A percentile compares a stretch with the other conserved stretches of the same genome.
phyloP scores from a whole-genome alignment of 2,113 vertebrate species.

The Gallinago jamesoni region DNA sequence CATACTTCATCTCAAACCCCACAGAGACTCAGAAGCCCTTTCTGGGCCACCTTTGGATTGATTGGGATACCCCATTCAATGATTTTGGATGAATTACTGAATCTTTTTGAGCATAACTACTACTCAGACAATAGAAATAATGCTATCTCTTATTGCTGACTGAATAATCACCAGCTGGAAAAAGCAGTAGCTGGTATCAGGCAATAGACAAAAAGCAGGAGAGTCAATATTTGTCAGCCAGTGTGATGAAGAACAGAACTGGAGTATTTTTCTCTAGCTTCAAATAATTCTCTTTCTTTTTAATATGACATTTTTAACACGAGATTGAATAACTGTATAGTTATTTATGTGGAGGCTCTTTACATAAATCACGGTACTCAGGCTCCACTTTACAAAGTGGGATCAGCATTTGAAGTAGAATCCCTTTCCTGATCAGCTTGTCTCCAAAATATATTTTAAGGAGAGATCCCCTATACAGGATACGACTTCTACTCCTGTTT shows the following conservation, averaged over 20 bases:
- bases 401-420: neutral
- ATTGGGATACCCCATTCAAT: constrained; percentile 7
- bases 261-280: neutral
- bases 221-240: neutral
- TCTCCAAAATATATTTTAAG: neutral
- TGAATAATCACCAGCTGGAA: neutral
- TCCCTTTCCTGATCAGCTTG: neutral
- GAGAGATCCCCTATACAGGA: neutral
- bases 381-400: neutral
- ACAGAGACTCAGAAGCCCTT: neutral
- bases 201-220: neutral
- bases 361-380: neutral
- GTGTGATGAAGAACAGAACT: neutral
- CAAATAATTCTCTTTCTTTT: neutral
- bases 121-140: neutral
- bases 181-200: neutral
- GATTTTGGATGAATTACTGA: neutral
- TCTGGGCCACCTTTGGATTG: neutral
- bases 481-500: neutral
- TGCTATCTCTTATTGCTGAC: neutral
- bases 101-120: neutral
- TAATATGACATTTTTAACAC: neutral
- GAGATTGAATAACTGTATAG: neutral
- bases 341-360: neutral
- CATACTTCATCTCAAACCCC: constrained; percentile 7